Base-by-base conservation (phyloP, 2,888 invertebrate species). In the Drosophila lacicola region DNA sequence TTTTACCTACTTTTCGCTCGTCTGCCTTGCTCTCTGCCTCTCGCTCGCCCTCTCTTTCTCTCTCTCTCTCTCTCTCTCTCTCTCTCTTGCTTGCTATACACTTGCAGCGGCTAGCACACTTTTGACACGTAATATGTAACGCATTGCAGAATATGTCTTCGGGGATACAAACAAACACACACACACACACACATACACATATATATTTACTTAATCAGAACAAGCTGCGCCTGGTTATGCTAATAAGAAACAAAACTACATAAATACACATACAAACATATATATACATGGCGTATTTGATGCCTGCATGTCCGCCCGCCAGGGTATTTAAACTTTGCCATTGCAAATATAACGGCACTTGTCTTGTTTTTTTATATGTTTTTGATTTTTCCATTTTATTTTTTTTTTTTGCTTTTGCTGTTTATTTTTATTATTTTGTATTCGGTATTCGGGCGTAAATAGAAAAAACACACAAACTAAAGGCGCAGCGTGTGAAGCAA, bases 1-100 rank as follows among this genome's bases (percentile, higher is more conserved):
- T 82, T 77, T 88, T 86, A 86, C 88, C 80, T 83, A 86, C 80
- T 86, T 88, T 68, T 51, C 34, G 62, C 56, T 54, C 39, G 29
- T 55, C 44, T 49, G 21, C 44, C 29, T 11, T n/a, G 19, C 8
- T 36, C 29, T 17, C 36, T 3, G 13, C 5, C n/a, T 29, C 33
- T 9, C 11, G 17, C 17, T 17, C 17, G 2, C 17, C 17, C 17
- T 17, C 17, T 17, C 1, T n/a, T n/a, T 10, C 34, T 17, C 29
- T 4, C 9, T n/a, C 11, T 44, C 41, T 8, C 34, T 3, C 2
- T 6, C 19, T 14, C 53, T 11, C 39, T 19, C 46, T 17, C 25
- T 21, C 25, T 46, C 19, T 42, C 42, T n/a, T 3, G 10, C 33
- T 10, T 42, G 33, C 34, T n/a, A 3, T 34, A 17, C n/a, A 19